These are phyloP conservation scores for Rhinogobio ventralis DNA, from an alignment of 2,797 vertebrate species.

Conservation along the genomic window DNA sequence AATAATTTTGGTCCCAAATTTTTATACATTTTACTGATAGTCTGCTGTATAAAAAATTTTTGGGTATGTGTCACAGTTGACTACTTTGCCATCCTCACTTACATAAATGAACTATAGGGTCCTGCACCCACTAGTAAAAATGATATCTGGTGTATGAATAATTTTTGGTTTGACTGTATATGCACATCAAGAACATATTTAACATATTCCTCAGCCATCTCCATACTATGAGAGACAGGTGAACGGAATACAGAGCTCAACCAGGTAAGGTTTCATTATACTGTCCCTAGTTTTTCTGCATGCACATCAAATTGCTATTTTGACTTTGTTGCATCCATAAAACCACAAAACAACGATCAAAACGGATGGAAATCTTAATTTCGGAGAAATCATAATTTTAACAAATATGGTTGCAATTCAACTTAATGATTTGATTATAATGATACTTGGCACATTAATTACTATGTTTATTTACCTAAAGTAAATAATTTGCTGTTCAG, in stretches of 20 bases:
- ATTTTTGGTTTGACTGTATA: no score
- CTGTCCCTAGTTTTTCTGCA: neutral
- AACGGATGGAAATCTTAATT: neutral
- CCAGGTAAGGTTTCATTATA: neutral
- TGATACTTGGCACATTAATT: neutral
- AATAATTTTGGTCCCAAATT: no score
- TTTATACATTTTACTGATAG: no score
- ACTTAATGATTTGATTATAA: neutral
- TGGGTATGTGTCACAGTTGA: no score
- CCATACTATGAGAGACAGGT: neutral
- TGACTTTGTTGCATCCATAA: neutral
- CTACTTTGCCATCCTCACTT: no score
- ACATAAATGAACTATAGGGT: no score
- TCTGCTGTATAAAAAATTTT: no score
- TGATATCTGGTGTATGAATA: no score
- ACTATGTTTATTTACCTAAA: neutral
- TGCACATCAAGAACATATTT: neutral
- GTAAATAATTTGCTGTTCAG: neutral
- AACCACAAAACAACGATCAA: neutral
- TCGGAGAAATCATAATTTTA: neutral
- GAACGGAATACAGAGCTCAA: neutral
- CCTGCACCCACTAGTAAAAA: no score
- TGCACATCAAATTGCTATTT: neutral
- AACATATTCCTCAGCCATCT: neutral
- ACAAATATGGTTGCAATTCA: neutral